phyloP scores from a whole-genome alignment of 2,888 invertebrate genomes.

The Mythimna lalbum region DNA sequence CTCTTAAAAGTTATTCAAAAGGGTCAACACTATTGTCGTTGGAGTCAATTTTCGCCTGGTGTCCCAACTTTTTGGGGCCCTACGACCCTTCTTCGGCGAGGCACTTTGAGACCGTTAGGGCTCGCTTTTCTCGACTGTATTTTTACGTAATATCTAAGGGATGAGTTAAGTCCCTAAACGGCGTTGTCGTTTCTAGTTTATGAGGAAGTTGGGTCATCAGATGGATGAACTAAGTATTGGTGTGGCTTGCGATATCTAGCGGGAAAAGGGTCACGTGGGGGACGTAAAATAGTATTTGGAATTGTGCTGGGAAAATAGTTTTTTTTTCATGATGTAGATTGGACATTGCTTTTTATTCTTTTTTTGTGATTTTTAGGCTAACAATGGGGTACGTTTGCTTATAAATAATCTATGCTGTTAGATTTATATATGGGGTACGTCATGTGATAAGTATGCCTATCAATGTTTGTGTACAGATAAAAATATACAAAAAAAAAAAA shows the following conservation, averaged over 20 bases:
- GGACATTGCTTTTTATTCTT: background rate
- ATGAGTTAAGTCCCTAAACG: conserved; percentile 28
- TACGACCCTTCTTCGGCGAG: conserved; percentile 25
- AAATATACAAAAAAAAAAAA: no score
- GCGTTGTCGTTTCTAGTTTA: conserved; percentile 27
- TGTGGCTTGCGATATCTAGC: background rate
- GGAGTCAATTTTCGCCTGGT: conserved; percentile 37
- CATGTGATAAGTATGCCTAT: no score
- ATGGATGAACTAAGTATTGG: conserved; percentile 19
- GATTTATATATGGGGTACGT: no score
- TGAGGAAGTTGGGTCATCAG: background rate
- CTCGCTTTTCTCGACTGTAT: conserved; percentile 19
- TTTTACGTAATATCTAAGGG: conserved; percentile 29
- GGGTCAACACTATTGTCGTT: conserved; percentile 30
- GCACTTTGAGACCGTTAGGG: conserved; percentile 39
- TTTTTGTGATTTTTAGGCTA: background rate
- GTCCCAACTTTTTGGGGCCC: conserved; percentile 16
- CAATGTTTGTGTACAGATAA: no score
- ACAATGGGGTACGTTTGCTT: no score
- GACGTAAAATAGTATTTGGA: background rate
- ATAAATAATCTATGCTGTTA: no score
- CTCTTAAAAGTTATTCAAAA: conserved; percentile 10
- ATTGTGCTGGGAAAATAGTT: background rate
- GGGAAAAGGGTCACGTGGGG: background rate
- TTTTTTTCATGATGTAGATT: background rate